phyloP scores from a whole-genome alignment of 2,113 vertebrate genomes.

The Piliocolobus tephrosceles region DNA sequence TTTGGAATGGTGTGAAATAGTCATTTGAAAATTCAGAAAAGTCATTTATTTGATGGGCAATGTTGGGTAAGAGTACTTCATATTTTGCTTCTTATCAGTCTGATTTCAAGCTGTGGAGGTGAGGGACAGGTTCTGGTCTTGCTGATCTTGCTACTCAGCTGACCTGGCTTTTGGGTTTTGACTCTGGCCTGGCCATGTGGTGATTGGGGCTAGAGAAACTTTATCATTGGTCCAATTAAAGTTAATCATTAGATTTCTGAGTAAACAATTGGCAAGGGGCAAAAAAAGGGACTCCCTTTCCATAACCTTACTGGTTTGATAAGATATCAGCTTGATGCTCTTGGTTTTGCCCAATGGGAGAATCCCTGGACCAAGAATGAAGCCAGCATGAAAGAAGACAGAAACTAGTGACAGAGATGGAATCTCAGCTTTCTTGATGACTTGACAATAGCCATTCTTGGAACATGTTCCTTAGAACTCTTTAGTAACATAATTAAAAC shows the following conservation, averaged over 20 bases:
- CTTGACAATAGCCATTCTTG: not conserved
- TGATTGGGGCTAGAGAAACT: not conserved
- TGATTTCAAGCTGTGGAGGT: not conserved
- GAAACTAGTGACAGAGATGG: not conserved
- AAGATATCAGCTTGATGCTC: not conserved
- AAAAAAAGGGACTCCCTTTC: not conserved
- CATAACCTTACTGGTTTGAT: not conserved
- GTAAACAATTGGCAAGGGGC: not conserved
- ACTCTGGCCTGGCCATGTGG: not conserved
- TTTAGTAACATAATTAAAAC: not conserved
- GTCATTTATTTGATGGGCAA: not conserved
- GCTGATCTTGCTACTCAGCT: not conserved
- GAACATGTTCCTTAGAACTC: not conserved
- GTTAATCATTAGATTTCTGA: not conserved
- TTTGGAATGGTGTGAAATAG: not conserved
- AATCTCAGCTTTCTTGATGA: not conserved
- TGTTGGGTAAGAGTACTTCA: not conserved
- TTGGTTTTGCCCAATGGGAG: too few species aligned
- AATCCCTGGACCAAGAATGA: not conserved
- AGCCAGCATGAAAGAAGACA: not conserved
- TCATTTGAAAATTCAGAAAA: not conserved
- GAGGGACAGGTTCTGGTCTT: not conserved
- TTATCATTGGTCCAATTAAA: not conserved
- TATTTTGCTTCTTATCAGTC: not conserved
- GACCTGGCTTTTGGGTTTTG: not conserved